Conservation (phyloP, 1,140 invertebrate species). For the Aphaenogaster rudis region DNA sequence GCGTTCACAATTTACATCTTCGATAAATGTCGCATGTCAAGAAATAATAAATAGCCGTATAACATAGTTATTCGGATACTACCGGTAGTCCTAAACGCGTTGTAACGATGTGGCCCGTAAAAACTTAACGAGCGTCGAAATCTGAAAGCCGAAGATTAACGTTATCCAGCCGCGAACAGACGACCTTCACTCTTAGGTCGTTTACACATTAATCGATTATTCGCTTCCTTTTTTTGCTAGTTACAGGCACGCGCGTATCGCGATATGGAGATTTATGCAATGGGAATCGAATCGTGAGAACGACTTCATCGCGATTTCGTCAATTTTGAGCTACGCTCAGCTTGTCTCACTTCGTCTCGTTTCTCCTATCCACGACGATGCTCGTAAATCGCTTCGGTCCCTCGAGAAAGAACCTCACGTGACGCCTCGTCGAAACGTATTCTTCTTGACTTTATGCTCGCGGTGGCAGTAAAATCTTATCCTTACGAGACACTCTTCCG, state of each 20-base stretch:
- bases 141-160: conserved; percentile 64
- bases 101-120: conserved; percentile 17
- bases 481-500: conserved; percentile 65
- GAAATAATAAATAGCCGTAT: conserved; percentile 32
- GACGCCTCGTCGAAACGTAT: conserved; percentile 74
- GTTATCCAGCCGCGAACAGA: conserved; percentile 34
- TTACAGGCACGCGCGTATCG: conserved; percentile 5
- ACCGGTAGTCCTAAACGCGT: conserved; percentile 15
- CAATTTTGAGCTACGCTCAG: conserved; percentile 8
- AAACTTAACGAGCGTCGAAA: conserved; percentile 72
- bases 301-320: conserved; percentile 5
- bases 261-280: conserved; percentile 9
- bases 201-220: neutral
- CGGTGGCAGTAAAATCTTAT: conserved; percentile 74
- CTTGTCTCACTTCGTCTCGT: neutral
- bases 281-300: neutral
- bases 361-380: conserved; percentile 33
- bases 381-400: conserved; percentile 69
- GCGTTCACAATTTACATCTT: conserved; percentile 8
- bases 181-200: neutral
- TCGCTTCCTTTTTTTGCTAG: neutral
- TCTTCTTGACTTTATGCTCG: conserved; percentile 71
- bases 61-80: conserved; percentile 1
- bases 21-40: conserved; percentile 17
- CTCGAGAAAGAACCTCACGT: conserved; percentile 62